Base-by-base conservation (phyloP, 2,113 vertebrate species). In the Grantiella picta region DNA sequence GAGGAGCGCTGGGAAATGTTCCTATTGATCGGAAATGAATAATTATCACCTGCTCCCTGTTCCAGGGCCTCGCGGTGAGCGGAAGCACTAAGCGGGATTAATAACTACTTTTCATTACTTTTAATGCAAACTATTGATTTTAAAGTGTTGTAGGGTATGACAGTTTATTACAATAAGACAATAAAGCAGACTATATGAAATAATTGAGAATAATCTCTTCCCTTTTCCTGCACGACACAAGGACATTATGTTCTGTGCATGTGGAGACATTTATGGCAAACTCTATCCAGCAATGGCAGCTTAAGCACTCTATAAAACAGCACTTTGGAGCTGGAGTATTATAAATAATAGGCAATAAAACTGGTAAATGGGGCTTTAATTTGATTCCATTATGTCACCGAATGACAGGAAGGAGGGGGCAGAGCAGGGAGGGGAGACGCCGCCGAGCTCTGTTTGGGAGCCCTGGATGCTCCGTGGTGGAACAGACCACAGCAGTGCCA, bases 91-190 rank as follows among this genome's bases (percentile, higher is more conserved):
- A 97, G 94, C 92, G 84, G 97, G 98, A 98, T 97, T 98, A 98
- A 98, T 98, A 98, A 97, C 96, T 54, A 47, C 69, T 94, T 97
- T 98, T 98, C 97, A 98, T 98, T 98, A 98, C 97, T 98, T 98
- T 98, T 98, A 98, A 98, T 97, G 97, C 96, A 98, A 98, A 98
- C 98, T 98, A 98, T 98, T 98, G 98, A 98, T 98, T 98, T 97
- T 98, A 97, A 98, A 97, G 96, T 95, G 94, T 97, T 94, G 93
- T 97, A 98, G 96, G 96, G 95, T 95, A 97, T 97, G 97, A 92
- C 93, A 97, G 97, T 98, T 98, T 98, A 98, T 98, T 98, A 97
- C 91, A 97, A 97, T 97, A 96, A 98, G 97, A 98, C 97, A 98
- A 98, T 98, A 98, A 98, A 98, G 94, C 92, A 97, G 98, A 97